A percentile compares a stretch with the other conserved stretches of the same genome.
These are phyloP conservation scores for Stenolophus ochropezus DNA, from an alignment of 2,888 invertebrate species.

Conservation along the genomic window DNA sequence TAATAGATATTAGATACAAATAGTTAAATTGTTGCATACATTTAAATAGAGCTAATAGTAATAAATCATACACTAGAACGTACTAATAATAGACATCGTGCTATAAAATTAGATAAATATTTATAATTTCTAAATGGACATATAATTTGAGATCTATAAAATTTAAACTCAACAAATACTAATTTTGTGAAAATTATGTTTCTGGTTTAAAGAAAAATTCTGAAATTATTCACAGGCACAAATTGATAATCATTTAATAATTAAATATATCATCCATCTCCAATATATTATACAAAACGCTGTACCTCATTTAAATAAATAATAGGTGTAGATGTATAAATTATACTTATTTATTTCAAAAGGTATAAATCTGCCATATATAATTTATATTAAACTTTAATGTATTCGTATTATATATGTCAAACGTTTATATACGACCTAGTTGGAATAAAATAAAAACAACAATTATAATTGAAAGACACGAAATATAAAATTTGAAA, in stretches of 20 bases:
- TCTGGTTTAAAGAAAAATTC: too few species aligned
- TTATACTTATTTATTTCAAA: background rate
- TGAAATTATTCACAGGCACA: background rate
- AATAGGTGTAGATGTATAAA: background rate
- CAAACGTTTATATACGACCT: background rate
- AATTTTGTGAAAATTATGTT: too few species aligned
- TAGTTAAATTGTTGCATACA: background rate
- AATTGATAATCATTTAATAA: background rate
- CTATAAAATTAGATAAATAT: too few species aligned
- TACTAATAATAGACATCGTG: background rate
- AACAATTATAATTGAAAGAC: background rate
- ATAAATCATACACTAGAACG: background rate
- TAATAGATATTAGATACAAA: background rate
- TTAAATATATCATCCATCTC: background rate
- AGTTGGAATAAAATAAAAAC: background rate
- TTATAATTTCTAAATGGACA: too few species aligned
- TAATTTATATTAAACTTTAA: background rate
- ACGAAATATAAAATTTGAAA: background rate
- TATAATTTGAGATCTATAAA: too few species aligned
- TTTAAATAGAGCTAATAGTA: background rate
- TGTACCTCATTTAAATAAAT: background rate
- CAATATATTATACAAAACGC: background rate
- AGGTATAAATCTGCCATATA: background rate
- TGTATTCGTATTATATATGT: background rate
- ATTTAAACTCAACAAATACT: too few species aligned